These are phyloP conservation scores for Lophura nycthemera DNA, from an alignment of 2,113 vertebrate genomes.

Conservation along the genomic window DNA sequence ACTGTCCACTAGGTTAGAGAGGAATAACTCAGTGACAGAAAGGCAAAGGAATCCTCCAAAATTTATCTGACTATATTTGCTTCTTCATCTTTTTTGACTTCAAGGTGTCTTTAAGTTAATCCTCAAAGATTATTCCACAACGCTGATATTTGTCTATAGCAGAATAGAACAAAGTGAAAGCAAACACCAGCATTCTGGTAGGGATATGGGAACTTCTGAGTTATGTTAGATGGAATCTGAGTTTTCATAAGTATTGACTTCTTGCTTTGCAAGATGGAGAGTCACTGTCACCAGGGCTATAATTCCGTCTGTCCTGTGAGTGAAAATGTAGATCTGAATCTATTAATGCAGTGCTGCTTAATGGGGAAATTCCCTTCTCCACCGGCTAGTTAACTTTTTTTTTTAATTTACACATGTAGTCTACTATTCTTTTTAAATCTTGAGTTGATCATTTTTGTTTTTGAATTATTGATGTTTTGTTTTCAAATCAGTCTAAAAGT, in stretches of 20 bases:
- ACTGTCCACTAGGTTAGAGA: neutral
- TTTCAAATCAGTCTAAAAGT: neutral
- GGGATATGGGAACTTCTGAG: neutral
- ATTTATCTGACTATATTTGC: neutral
- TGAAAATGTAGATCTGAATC: neutral
- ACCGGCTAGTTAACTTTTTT: neutral
- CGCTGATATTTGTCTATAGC: neutral
- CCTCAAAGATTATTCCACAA: neutral
- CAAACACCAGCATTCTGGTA: neutral
- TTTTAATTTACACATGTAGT: neutral
- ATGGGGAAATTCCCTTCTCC: neutral
- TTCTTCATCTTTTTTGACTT: neutral
- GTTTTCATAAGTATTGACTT: neutral
- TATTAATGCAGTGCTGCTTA: neutral
- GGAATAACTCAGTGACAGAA: neutral
- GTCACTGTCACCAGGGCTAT: neutral
- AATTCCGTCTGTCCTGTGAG: neutral
- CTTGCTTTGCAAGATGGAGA: neutral
- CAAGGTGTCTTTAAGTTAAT: neutral
- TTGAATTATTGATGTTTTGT: neutral
- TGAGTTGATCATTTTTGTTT: neutral
- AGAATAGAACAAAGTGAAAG: neutral
- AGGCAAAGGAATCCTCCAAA: neutral
- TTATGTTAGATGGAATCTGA: neutral
- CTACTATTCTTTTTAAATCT: neutral